Evolutionary conservation across 2,797 vertebrate genomes (phyloP).

Genomic region (Rallus crepitans): DNA sequence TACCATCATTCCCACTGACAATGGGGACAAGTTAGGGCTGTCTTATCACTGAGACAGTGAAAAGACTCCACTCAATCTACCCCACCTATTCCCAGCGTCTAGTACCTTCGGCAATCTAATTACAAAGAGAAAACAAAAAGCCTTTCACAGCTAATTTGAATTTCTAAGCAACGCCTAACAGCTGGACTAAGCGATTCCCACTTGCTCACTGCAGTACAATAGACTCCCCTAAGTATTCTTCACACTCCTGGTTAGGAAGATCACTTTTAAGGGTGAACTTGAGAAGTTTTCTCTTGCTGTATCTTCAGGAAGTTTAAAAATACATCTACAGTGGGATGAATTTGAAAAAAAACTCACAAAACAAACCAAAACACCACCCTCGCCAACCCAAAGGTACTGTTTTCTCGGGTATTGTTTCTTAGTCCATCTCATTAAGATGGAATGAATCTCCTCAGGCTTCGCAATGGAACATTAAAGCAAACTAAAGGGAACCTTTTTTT

Average conservation of each 20-base stretch:
- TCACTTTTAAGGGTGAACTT: background rate
- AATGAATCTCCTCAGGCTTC: background rate
- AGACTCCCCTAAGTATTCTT: background rate
- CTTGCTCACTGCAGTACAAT: background rate
- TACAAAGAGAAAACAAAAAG: slow-evolving; percentile 40
- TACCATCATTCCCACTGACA: background rate
- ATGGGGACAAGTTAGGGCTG: background rate
- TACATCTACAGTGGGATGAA: background rate
- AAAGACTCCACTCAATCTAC: background rate
- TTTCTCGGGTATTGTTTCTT: background rate
- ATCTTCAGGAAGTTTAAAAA: slow-evolving; percentile 22
- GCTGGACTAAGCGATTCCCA: background rate
- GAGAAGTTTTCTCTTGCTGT: background rate
- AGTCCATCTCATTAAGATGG: slow-evolving; percentile 16
- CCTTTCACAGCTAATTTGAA: slow-evolving; percentile 28
- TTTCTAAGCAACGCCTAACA: slow-evolving; percentile 45
- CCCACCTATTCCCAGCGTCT: background rate
- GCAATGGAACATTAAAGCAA: background rate
- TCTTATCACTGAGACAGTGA: background rate
- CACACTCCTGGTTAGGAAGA: background rate
- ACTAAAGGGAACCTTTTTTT: background rate
- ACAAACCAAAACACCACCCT: background rate
- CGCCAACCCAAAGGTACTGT: background rate
- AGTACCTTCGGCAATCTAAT: background rate
- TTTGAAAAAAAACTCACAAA: background rate